Percentiles rank a stretch among this genome's conserved stretches.
phyloP scores from a whole-genome alignment of 1,140 invertebrate genomes.

The Drosophila kurseongensis region DNA sequence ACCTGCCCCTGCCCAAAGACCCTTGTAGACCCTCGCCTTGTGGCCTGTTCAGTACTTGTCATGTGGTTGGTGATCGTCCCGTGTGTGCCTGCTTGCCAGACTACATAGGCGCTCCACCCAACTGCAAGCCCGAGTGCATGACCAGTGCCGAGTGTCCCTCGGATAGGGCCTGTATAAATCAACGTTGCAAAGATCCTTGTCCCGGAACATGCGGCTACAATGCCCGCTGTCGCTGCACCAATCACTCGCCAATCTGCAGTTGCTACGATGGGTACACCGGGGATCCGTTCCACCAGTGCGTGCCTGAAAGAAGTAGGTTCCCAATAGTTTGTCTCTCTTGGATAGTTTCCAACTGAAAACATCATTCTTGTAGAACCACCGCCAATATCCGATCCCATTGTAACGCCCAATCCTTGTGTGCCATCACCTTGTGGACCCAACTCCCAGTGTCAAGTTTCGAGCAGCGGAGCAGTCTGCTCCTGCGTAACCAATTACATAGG shows the following conservation, averaged over 20 bases:
- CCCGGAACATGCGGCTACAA: slow-evolving; percentile 93
- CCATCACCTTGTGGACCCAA: slow-evolving; percentile 89
- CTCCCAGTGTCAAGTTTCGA: slow-evolving; percentile 87
- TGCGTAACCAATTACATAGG: slow-evolving; percentile 89
- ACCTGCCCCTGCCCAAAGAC: slow-evolving; percentile 86
- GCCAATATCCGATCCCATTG: slow-evolving; percentile 73
- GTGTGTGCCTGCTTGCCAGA: slow-evolving; percentile 92
- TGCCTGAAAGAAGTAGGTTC: slow-evolving; percentile 79
- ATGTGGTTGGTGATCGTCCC: slow-evolving; percentile 89
- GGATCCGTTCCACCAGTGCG: slow-evolving; percentile 89
- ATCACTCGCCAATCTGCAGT: slow-evolving; percentile 93
- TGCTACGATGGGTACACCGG: slow-evolving; percentile 90
- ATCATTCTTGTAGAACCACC: slow-evolving; percentile 55
- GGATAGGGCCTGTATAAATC: slow-evolving; percentile 91
- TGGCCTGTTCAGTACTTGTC: slow-evolving; percentile 92
- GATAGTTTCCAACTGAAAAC: slow-evolving; percentile 23
- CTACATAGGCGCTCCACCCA: slow-evolving; percentile 91
- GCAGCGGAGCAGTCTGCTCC: slow-evolving; percentile 88
- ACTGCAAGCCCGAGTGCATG: slow-evolving; percentile 92
- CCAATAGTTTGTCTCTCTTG: neutral
- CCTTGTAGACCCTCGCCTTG: slow-evolving; percentile 93
- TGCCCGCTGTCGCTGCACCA: slow-evolving; percentile 92
- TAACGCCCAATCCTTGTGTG: slow-evolving; percentile 85
- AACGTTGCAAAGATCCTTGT: slow-evolving; percentile 92
- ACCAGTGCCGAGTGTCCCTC: slow-evolving; percentile 92